Evolutionary conservation across 2,888 invertebrate genomes (phyloP).

Genomic region (Doris montereyensis): DNA sequence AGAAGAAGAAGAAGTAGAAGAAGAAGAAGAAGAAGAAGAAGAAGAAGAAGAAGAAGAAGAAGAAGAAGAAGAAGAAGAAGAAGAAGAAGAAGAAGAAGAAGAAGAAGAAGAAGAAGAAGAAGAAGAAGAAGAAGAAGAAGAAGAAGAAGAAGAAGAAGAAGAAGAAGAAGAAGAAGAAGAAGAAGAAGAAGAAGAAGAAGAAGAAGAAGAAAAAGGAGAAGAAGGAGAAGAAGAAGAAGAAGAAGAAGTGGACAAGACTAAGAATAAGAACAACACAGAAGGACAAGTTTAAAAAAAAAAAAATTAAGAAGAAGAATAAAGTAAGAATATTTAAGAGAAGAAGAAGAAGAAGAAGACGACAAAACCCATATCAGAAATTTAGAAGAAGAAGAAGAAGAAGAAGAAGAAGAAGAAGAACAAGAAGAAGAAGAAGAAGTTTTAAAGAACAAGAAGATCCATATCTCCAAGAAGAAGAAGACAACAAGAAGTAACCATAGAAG

Average conservation of each 20-base stretch:
- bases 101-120: constrained; percentile 36
- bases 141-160: neutral
- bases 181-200: neutral
- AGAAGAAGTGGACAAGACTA: too few relatives aligned
- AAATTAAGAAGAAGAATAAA: neutral
- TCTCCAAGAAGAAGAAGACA: too few relatives aligned
- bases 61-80: constrained; percentile 6
- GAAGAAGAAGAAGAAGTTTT: too few relatives aligned
- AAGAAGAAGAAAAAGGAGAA: constrained; percentile 10
- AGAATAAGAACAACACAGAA: constrained; percentile 12
- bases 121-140: neutral
- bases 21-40: constrained; percentile 33
- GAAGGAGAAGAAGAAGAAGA: constrained; percentile 16
- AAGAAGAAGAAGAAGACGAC: too few relatives aligned
- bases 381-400: too few relatives aligned
- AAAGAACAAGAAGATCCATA: too few relatives aligned
- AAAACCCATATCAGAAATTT: too few relatives aligned
- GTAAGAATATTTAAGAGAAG: too few relatives aligned
- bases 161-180: neutral
- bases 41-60: neutral
- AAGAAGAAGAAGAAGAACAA: neutral
- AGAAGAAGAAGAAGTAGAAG: constrained; percentile 31
- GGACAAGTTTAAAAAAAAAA: neutral
- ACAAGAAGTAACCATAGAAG: constrained; percentile 9
- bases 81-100: constrained; percentile 22